Evolutionary conservation across 92 coral and sea anemone genomes (phyloP).

Genomic region (Montipora capitata): DNA sequence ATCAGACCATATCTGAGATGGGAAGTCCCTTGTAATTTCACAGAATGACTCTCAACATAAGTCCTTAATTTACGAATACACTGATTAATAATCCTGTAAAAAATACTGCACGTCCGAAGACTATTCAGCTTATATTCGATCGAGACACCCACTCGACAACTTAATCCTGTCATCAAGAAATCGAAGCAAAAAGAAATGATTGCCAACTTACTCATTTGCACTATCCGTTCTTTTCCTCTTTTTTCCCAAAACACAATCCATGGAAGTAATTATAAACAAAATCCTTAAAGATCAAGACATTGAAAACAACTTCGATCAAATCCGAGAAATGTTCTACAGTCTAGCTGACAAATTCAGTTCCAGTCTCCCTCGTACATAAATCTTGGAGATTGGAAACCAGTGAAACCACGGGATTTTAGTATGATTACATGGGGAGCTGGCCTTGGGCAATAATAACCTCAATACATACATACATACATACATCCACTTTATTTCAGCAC

Average conservation of each 20-base stretch:
- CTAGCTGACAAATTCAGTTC: not conserved
- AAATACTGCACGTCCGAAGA: not conserved
- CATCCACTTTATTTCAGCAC: too few relatives aligned
- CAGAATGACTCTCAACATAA: not conserved
- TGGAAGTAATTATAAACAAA: not conserved
- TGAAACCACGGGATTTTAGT: too few relatives aligned
- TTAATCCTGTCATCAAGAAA: not conserved
- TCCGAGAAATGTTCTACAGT: not conserved
- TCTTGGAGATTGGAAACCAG: not conserved
- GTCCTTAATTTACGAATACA: not conserved
- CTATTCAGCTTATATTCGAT: too few relatives aligned
- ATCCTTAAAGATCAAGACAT: not conserved
- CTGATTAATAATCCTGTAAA: not conserved
- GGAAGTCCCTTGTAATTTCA: too few relatives aligned
- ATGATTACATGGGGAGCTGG: too few relatives aligned
- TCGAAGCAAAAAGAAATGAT: too few relatives aligned
- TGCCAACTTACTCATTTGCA: slow-evolving; percentile 28
- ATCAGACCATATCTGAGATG: too few relatives aligned
- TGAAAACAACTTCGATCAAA: not conserved
- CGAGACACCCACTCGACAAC: not conserved
- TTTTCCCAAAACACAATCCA: slow-evolving; percentile 32
- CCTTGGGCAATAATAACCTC: too few relatives aligned
- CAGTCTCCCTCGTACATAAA: not conserved
- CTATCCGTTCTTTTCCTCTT: slow-evolving; percentile 23
- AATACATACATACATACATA: too few relatives aligned